phyloP scores from a whole-genome alignment of 2,797 vertebrate species.

The Triplophysa bombifrons region DNA sequence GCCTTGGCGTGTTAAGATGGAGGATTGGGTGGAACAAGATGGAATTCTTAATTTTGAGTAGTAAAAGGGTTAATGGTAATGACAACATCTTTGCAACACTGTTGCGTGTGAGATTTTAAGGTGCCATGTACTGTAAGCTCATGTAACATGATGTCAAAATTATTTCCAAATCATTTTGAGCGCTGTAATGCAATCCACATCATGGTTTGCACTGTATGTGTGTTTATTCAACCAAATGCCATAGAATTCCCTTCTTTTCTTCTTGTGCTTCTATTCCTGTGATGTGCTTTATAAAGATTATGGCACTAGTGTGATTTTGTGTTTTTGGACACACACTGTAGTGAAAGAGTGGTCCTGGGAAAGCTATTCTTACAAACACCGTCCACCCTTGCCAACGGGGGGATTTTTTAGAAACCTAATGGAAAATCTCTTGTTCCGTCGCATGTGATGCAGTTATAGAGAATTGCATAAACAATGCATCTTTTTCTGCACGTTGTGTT shows the following conservation, averaged over 20 bases:
- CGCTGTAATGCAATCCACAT: background rate
- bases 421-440: background rate
- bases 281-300: conserved; percentile 22
- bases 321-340: background rate
- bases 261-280: background rate
- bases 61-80: background rate
- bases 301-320: background rate
- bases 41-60: background rate
- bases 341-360: conserved; percentile 12
- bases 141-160: background rate
- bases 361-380: background rate
- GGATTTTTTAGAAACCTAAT: conserved; percentile 24
- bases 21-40: background rate
- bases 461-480: background rate
- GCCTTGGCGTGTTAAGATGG: conserved; percentile 24
- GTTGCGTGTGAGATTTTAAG: background rate
- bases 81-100: background rate
- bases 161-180: no score
- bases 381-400: background rate
- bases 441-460: background rate
- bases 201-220: conserved; percentile 13
- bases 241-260: background rate
- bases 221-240: conserved; percentile 9
- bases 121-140: background rate
- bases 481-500: background rate